Evolutionary conservation across 2,113 vertebrate species (phyloP).

Genomic region (Phyllopteryx taeniolatus): DNA sequence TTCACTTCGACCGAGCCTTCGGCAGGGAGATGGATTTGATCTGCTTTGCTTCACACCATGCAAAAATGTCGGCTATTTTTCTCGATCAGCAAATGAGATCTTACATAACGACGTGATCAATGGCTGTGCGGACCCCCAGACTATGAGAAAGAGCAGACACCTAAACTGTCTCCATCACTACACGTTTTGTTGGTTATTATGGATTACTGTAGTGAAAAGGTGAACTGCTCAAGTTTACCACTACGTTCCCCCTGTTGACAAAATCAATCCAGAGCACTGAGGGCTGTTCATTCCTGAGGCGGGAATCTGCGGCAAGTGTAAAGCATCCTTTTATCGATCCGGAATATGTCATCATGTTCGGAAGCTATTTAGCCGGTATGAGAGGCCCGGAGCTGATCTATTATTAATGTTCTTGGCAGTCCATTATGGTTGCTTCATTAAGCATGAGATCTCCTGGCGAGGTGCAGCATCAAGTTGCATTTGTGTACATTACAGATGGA

Average conservation of each 20-base stretch:
- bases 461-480: not conserved
- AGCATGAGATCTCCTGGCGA: conserved; percentile 42
- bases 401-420: conserved; percentile 56
- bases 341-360: conserved; percentile 52
- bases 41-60: conserved; percentile 42
- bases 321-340: conserved; percentile 43
- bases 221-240: conserved; percentile 16
- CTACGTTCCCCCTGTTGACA: not conserved
- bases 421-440: conserved; percentile 48
- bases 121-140: not conserved
- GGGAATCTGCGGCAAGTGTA: conserved; percentile 8
- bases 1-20: conserved; percentile 39
- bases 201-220: not conserved
- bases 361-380: conserved; percentile 47
- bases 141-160: conserved; percentile 3
- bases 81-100: conserved; percentile 60
- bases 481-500: conserved; percentile 10
- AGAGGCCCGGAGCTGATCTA: conserved; percentile 48
- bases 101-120: conserved; percentile 47
- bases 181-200: not conserved
- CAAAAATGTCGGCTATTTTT: conserved; percentile 43
- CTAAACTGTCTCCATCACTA: not conserved
- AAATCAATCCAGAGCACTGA: conserved; percentile 37
- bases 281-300: conserved; percentile 13
- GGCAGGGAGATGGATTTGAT: conserved; percentile 42